Conservation (phyloP, 23 tunicate genomes). For the Ascidia mentula region DNA sequence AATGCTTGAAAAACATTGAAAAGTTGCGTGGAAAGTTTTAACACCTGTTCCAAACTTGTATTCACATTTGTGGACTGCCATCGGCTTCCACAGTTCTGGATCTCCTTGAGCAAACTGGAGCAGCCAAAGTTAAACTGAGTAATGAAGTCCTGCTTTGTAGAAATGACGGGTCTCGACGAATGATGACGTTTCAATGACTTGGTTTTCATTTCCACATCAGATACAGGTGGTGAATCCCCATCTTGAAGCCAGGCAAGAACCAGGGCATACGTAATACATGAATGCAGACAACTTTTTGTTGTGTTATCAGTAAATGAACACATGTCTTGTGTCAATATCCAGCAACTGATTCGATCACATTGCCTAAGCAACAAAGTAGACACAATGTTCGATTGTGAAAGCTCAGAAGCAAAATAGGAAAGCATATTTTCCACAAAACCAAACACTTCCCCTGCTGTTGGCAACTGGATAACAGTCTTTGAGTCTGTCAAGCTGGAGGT, state of each 20-base stretch:
- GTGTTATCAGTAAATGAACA: neutral
- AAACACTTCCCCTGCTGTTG: neutral
- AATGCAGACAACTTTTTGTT: neutral
- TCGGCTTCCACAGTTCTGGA: neutral
- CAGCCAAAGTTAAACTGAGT: neutral
- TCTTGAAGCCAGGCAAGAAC: neutral
- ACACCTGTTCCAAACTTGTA: neutral
- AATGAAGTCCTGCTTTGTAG: neutral
- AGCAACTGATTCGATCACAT: neutral
- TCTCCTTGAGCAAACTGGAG: neutral
- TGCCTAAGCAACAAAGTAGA: neutral
- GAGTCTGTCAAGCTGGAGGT: neutral
- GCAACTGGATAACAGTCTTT: neutral
- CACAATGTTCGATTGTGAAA: neutral
- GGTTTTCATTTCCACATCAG: neutral
- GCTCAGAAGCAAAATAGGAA: neutral
- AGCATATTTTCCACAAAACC: neutral
- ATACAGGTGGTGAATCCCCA: neutral
- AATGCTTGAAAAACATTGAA: neutral
- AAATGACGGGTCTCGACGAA: neutral
- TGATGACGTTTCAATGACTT: neutral
- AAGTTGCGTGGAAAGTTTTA: neutral
- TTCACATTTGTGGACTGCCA: neutral
- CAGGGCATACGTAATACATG: neutral
- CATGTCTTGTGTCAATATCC: neutral